These are phyloP conservation scores for Passer montanus DNA, from an alignment of 2,113 vertebrate genomes.

Conservation along the genomic window DNA sequence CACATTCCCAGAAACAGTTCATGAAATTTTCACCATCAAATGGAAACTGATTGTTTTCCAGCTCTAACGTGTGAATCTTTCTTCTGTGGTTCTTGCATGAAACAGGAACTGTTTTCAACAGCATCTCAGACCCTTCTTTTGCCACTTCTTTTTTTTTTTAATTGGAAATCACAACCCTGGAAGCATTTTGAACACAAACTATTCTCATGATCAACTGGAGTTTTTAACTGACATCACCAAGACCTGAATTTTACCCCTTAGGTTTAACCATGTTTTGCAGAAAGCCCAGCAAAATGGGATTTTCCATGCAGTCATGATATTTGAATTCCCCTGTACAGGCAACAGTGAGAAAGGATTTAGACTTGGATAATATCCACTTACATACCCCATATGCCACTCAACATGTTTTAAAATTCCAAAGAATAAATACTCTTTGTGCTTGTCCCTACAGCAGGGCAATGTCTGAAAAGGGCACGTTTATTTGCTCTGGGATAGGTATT, in stretches of 20 bases:
- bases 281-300: neutral
- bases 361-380: neutral
- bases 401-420: neutral
- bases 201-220: neutral
- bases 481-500: neutral
- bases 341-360: neutral
- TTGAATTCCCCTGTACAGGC: neutral
- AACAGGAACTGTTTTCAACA: neutral
- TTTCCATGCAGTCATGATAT: neutral
- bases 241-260: neutral
- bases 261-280: neutral
- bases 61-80: neutral
- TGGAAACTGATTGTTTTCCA: neutral
- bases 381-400: neutral
- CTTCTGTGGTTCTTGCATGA: neutral
- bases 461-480: neutral
- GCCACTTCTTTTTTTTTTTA: neutral
- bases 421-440: neutral
- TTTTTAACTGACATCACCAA: conserved; percentile 10
- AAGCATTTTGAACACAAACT: neutral
- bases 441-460: neutral
- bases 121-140: neutral
- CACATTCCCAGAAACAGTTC: neutral
- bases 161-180: neutral
- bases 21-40: neutral